These are phyloP conservation scores for Gibbula magus DNA, from an alignment of 2,888 invertebrate genomes.

Conservation along the genomic window DNA sequence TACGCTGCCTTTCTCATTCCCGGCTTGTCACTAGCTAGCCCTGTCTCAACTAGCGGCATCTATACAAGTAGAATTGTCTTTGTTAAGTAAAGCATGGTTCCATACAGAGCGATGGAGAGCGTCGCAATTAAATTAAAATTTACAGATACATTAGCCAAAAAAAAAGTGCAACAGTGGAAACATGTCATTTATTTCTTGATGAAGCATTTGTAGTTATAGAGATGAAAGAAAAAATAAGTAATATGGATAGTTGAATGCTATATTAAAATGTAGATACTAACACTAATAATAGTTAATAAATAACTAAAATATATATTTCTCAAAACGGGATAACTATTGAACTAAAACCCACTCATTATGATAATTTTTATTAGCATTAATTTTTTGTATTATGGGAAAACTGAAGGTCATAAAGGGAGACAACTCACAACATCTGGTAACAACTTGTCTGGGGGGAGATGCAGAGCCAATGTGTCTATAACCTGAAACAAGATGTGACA, in stretches of 20 bases:
- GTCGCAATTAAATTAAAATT: conserved; percentile 21
- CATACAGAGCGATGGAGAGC: background rate
- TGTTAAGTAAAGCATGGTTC: background rate
- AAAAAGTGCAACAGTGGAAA: background rate
- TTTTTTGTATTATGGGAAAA: no score
- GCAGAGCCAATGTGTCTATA: conserved; percentile 83
- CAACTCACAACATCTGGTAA: conserved; percentile 82
- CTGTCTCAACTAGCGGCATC: conserved; percentile 81
- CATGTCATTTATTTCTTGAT: no score
- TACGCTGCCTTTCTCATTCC: conserved; percentile 84
- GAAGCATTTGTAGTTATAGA: no score
- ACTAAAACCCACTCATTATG: no score
- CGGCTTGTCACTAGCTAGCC: conserved; percentile 80
- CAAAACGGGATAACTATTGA: no score
- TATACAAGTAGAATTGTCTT: conserved; percentile 57
- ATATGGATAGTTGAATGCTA: no score
- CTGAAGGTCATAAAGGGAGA: no score
- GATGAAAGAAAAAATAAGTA: no score
- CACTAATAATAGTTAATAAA: no score
- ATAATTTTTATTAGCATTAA: no score
- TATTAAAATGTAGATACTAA: no score
- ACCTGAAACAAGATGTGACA: conserved; percentile 75
- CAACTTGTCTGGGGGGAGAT: conserved; percentile 86
- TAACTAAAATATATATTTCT: no score
- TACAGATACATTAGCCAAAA: background rate